Base-by-base conservation (phyloP, 2,888 invertebrate genomes). In the Choristoneura rosaceana region DNA sequence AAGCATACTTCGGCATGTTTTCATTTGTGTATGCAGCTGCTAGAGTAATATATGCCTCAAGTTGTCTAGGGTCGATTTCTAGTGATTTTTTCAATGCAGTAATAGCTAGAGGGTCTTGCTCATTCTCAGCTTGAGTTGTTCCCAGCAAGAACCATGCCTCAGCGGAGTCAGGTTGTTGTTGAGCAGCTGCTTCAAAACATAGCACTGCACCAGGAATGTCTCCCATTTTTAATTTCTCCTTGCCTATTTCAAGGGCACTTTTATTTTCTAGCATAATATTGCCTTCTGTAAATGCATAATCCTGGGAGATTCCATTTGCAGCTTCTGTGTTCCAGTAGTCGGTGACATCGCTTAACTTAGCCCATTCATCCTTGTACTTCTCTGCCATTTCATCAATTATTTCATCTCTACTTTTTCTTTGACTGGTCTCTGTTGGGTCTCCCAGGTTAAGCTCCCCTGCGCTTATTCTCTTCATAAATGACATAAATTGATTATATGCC, bases 11-110 rank as follows among this genome's bases (percentile, higher is more conserved):
- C 78, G 98, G 97, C 88, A 98, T 96, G 76, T 97, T 98, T 94
- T 99, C 99, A 91, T 99, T 99, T 7, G 99, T 99, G 82, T 98
- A 98, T 78, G 98, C 98, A 17, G 99, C 98, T 47, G 99, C 98
- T 69, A 99, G 92, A 0, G 98, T 96, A 96, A 99, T 97, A 69
- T 99, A 95, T 0, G 98, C 99, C 76, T 95, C 95, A 64, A 97
- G 91, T 88, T 99, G 98, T 10, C 95, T 94, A 0, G 98, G 97
- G 75, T 98, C 96, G 69, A 99, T 86, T 71, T 96, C 95, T 63
- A 98, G 86, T 73, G 98, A 98, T 88, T 96, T 97, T 84, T 97
- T 97, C 43, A 99, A 94, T 0, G 99, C 99, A 61, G 97, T 96
- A 81, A 99, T 99, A 10, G 99, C 99, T 79, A 96, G 95, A 3